phyloP scores from a whole-genome alignment of 2,797 vertebrate species.

The Peromyscus melanophrys region DNA sequence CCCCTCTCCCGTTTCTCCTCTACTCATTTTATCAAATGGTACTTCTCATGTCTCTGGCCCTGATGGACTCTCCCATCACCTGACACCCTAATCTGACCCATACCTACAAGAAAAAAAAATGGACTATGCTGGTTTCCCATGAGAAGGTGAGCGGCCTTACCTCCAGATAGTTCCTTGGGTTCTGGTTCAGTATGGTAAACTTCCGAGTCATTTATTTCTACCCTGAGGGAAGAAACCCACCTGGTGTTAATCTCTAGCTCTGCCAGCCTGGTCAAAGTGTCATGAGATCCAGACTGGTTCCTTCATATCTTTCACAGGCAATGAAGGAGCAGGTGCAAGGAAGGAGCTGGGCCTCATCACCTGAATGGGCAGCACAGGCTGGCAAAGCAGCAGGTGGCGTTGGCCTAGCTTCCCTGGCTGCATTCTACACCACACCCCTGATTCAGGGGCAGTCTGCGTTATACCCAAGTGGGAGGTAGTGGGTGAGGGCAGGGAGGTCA shows the following conservation, averaged over 20 bases:
- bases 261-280: not conserved
- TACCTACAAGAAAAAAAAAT: not conserved
- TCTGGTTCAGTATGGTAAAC: constrained; percentile 69
- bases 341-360: not conserved
- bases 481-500: not conserved
- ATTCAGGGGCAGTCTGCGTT: not conserved
- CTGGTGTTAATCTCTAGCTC: not conserved
- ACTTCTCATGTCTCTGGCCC: too few relatives aligned
- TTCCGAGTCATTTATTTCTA: constrained; percentile 78
- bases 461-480: not conserved
- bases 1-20: not conserved
- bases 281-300: not conserved
- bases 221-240: constrained; percentile 67
- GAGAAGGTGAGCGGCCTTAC: constrained; percentile 61
- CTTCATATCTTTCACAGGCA: not conserved
- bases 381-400: not conserved
- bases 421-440: too few relatives aligned
- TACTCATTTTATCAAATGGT: not conserved
- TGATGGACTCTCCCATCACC: not conserved
- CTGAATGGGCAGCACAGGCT: not conserved
- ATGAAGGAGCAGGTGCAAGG: not conserved
- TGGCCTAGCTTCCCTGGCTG: not conserved
- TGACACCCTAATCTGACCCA: not conserved
- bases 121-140: not conserved
- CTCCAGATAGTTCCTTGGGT: constrained; percentile 67